Conservation (phyloP, 2,888 invertebrate species). For the Pyrrhosoma nymphula region DNA sequence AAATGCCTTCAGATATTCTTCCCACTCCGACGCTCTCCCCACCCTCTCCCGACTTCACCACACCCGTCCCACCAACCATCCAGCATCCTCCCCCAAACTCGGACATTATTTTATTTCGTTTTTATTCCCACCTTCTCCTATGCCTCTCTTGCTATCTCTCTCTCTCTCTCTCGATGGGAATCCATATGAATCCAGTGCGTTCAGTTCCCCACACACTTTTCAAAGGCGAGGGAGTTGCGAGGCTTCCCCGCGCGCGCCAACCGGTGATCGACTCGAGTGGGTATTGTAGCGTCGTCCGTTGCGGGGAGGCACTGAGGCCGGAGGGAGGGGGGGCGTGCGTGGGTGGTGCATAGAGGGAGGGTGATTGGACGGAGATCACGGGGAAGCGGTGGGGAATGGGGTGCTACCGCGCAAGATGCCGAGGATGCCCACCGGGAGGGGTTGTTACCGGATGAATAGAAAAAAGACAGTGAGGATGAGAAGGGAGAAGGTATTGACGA, state of each 20-base stretch:
- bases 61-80: not conserved
- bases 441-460: too few relatives aligned
- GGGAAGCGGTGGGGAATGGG: too few relatives aligned
- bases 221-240: constrained; percentile 34
- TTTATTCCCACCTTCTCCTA: not conserved
- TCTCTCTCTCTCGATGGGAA: constrained; percentile 23
- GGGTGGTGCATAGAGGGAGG: not conserved
- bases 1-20: not conserved
- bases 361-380: not conserved
- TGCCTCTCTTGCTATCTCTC: not conserved
- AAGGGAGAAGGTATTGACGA: too few relatives aligned
- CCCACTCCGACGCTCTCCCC: not conserved
- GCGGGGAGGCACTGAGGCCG: not conserved
- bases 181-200: constrained; percentile 43
- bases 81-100: not conserved
- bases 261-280: constrained; percentile 36
- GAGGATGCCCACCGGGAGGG: too few relatives aligned
- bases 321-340: not conserved
- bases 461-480: too few relatives aligned
- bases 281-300: not conserved
- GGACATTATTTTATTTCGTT: not conserved
- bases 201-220: constrained; percentile 10
- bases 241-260: constrained; percentile 1
- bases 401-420: too few relatives aligned
- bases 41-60: not conserved